A percentile compares a stretch with the other conserved stretches of the same genome.
Conservation (phyloP, 92 coral and sea anemone genomes). For the Zoanthus gigantus region DNA sequence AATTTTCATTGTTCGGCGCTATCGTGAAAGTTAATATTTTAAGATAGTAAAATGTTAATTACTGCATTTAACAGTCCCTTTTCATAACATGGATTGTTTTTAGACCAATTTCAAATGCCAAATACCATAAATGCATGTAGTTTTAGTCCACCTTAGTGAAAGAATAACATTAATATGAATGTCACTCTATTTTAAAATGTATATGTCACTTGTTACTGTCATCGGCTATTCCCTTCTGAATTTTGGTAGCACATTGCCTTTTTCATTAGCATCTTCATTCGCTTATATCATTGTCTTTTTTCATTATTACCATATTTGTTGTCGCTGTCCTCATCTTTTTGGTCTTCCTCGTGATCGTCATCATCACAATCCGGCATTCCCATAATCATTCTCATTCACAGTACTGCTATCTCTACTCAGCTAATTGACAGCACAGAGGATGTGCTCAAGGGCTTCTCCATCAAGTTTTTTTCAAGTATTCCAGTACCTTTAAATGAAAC, state of each 20-base stretch:
- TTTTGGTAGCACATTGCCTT: not conserved
- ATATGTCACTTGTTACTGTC: constrained; percentile 4
- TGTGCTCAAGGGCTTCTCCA: constrained; percentile 17
- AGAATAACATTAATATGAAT: not conserved
- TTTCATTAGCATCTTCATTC: not conserved
- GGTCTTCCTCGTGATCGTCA: not conserved
- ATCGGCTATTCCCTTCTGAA: not conserved
- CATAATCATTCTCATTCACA: too few relatives aligned
- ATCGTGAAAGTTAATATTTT: too few relatives aligned
- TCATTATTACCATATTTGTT: not conserved
- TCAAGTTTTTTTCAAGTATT: not conserved
- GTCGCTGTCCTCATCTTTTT: constrained; percentile 2
- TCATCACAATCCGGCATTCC: not conserved
- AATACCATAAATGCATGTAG: not conserved
- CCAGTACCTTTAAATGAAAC: constrained; percentile 5
- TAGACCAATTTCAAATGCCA: not conserved
- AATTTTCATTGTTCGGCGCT: too few relatives aligned
- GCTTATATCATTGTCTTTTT: not conserved
- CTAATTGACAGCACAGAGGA: constrained; percentile 4
- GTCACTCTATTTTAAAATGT: not conserved
- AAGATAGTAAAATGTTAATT: not conserved
- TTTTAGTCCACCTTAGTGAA: not conserved
- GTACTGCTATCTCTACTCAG: not conserved
- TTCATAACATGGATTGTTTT: not conserved
- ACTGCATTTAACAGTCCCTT: not conserved